Percentiles rank a stretch among this genome's conserved stretches.
Evolutionary conservation across 1,140 invertebrate species (phyloP).

Genomic region (Drosophila kepulauana): DNA sequence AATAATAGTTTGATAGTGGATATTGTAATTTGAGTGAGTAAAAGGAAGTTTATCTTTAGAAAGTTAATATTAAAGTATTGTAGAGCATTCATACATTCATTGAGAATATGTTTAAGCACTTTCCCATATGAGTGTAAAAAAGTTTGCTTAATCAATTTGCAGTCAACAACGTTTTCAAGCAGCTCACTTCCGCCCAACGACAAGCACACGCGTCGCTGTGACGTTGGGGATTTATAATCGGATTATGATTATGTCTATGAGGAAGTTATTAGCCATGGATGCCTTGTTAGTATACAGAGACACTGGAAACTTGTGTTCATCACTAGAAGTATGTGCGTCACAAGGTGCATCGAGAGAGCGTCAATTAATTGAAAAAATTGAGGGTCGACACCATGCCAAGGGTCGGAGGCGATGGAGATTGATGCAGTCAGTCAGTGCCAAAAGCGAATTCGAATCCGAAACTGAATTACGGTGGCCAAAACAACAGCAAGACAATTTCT

Average conservation of each 20-base stretch:
- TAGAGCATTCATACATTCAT: too few relatives aligned
- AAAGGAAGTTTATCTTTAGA: too few relatives aligned
- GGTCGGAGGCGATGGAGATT: constrained; percentile 50
- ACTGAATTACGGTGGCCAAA: constrained; percentile 35
- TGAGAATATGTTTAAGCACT: not conserved
- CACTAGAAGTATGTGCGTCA: not conserved
- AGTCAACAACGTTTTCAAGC: constrained; percentile 58
- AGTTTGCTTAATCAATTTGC: constrained; percentile 59
- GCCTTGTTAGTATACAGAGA: not conserved
- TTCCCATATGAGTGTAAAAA: constrained; percentile 31
- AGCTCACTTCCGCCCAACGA: not conserved
- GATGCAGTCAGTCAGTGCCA: constrained; percentile 46
- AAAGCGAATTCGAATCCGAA: constrained; percentile 38
- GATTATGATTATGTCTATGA: constrained; percentile 73
- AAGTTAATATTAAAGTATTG: too few relatives aligned
- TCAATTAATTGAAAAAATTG: constrained; percentile 69
- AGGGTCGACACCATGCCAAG: not conserved
- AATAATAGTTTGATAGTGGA: too few relatives aligned
- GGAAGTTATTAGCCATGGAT: constrained; percentile 46
- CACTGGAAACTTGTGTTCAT: not conserved
- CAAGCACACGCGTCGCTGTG: constrained; percentile 13
- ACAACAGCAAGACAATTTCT: constrained; percentile 67
- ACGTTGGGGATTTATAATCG: constrained; percentile 54
- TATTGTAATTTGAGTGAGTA: too few relatives aligned
- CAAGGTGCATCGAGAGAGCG: constrained; percentile 44